phyloP scores from a whole-genome alignment of 1,140 invertebrate species.

The Parapsyche elsis region DNA sequence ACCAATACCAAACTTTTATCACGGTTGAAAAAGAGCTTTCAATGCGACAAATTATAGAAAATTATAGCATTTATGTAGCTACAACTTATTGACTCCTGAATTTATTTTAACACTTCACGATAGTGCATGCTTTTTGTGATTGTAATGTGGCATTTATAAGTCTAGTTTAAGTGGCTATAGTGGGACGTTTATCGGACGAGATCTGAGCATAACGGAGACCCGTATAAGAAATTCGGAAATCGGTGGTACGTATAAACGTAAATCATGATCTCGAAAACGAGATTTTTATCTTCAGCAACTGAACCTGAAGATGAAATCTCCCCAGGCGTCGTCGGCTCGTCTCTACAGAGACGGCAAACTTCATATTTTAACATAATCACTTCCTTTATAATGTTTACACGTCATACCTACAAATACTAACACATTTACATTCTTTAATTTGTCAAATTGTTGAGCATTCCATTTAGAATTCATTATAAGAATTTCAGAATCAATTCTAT shows the following conservation, averaged over 20 bases:
- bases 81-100: too few relatives aligned
- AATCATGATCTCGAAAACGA: slow-evolving; percentile 34
- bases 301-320: slow-evolving; percentile 22
- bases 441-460: neutral
- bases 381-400: neutral
- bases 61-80: too few relatives aligned
- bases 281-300: slow-evolving; percentile 34
- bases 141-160: neutral
- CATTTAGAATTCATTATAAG: too few relatives aligned
- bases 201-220: slow-evolving; percentile 29
- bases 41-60: too few relatives aligned
- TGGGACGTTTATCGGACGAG: slow-evolving; percentile 24
- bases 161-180: neutral
- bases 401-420: neutral
- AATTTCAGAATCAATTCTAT: too few relatives aligned
- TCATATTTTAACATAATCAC: neutral
- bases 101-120: too few relatives aligned
- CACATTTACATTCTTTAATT: neutral
- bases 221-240: slow-evolving; percentile 47
- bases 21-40: too few relatives aligned
- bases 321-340: neutral
- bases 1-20: too few relatives aligned
- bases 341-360: neutral
- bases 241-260: slow-evolving; percentile 13
- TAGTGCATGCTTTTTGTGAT: neutral